These are phyloP conservation scores for Polymixis flavicincta DNA, from an alignment of 2,888 invertebrate species.

Conservation along the genomic window DNA sequence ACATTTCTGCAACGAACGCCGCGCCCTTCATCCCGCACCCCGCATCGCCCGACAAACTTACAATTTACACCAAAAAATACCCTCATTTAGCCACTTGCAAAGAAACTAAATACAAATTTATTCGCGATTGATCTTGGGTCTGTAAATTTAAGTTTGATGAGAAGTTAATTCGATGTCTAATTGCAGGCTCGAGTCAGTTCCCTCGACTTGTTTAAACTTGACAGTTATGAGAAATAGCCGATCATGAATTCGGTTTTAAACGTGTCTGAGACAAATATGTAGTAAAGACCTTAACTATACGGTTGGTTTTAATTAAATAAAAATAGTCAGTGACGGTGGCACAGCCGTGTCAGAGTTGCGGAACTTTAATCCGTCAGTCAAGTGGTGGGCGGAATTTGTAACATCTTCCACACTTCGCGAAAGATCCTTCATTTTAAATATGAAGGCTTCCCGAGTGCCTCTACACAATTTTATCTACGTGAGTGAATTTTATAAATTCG, in stretches of 20 bases:
- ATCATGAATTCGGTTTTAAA: constrained; percentile 19
- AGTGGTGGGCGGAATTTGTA: constrained; percentile 46
- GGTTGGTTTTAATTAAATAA: constrained; percentile 35
- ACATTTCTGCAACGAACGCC: constrained; percentile 48
- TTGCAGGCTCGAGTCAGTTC: constrained; percentile 27
- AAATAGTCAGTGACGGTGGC: constrained; percentile 11
- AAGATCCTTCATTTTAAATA: constrained; percentile 52
- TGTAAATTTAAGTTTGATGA: constrained; percentile 33
- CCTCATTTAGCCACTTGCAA: constrained; percentile 37
- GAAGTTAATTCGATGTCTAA: constrained; percentile 45
- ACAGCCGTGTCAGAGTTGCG: constrained; percentile 19
- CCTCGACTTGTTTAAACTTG: constrained; percentile 27
- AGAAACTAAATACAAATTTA: constrained; percentile 35
- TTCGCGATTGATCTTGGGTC: constrained; percentile 33
- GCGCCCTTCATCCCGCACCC: constrained; percentile 7
- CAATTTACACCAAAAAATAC: constrained; percentile 39
- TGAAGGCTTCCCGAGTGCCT: constrained; percentile 41
- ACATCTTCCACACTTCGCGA: constrained; percentile 45
- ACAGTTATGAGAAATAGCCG: constrained; percentile 32
- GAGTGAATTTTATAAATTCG: constrained; percentile 64
- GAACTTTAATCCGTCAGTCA: constrained; percentile 35
- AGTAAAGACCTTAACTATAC: not conserved
- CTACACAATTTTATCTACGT: constrained; percentile 60
- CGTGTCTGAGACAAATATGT: not conserved
- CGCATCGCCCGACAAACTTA: constrained; percentile 23